These are phyloP conservation scores for Porites australiensis DNA, from an alignment of 64 coral and sea anemone species.

Conservation along the genomic window DNA sequence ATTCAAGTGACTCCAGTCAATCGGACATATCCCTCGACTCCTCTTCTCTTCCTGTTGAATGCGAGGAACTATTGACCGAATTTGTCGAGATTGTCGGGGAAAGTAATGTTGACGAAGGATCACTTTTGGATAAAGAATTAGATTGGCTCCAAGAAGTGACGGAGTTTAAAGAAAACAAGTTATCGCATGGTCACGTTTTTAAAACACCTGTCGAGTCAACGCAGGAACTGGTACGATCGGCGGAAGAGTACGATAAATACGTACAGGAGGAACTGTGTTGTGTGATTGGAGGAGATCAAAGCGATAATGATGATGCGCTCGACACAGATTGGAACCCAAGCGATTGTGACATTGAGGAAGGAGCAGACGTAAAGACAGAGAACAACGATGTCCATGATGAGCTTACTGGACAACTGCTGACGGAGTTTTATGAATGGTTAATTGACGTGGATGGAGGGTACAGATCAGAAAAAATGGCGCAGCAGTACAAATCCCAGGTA, in stretches of 20 bases:
- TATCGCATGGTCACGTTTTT: conserved; percentile 32
- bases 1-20: conserved; percentile 10
- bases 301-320: conserved; percentile 22
- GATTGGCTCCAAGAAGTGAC: conserved; percentile 1
- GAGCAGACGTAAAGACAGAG: background rate
- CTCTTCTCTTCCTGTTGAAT: background rate
- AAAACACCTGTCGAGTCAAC: conserved; percentile 24
- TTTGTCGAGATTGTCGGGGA: conserved; percentile 3
- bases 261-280: background rate
- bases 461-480: conserved; percentile 70
- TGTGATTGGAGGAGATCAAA: conserved; percentile 46
- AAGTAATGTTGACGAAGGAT: conserved; percentile 20
- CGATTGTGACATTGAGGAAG: background rate
- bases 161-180: conserved; percentile 35
- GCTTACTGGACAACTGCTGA: background rate
- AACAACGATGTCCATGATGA: background rate
- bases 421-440: conserved; percentile 43
- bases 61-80: background rate
- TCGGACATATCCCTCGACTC: conserved; percentile 16
- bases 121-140: background rate
- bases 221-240: conserved; percentile 7
- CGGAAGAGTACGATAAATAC: conserved; percentile 6
- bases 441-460: conserved; percentile 55
- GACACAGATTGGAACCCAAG: conserved; percentile 22
- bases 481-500: conserved; percentile 57